phyloP scores from a whole-genome alignment of 2,113 vertebrate species.

The Stigmatopora argus region DNA sequence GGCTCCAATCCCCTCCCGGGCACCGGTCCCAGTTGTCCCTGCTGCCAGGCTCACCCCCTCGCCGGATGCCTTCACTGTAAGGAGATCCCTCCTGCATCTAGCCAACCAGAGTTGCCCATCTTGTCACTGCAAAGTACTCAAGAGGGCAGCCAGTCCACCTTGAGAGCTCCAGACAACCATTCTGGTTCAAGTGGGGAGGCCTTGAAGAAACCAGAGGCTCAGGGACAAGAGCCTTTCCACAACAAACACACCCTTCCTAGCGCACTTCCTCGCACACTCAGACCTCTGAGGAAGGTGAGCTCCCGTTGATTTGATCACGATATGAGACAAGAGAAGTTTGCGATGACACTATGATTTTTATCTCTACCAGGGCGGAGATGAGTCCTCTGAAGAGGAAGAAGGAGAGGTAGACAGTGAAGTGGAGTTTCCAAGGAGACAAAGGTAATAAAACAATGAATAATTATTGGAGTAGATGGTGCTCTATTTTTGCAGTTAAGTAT shows the following conservation, averaged over 20 bases:
- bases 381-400: slow-evolving; percentile 97
- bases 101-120: slow-evolving; percentile 65
- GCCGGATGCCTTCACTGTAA: slow-evolving; percentile 78
- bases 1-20: slow-evolving; percentile 34
- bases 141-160: slow-evolving; percentile 47
- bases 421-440: slow-evolving; percentile 94
- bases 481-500: too few relatives aligned
- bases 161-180: slow-evolving; percentile 36
- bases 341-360: slow-evolving; percentile 12
- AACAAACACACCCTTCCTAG: slow-evolving; percentile 66
- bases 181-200: slow-evolving; percentile 44
- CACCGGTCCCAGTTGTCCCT: slow-evolving; percentile 68
- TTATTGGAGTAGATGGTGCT: background rate
- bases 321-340: slow-evolving; percentile 13
- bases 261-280: slow-evolving; percentile 75
- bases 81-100: slow-evolving; percentile 56
- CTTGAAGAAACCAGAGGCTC: slow-evolving; percentile 44
- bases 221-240: slow-evolving; percentile 61
- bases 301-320: background rate
- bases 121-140: slow-evolving; percentile 57
- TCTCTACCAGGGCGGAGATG: slow-evolving; percentile 80
- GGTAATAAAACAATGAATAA: slow-evolving; percentile 68
- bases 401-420: slow-evolving; percentile 98
- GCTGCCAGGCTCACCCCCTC: slow-evolving; percentile 78
- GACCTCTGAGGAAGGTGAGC: slow-evolving; percentile 85